Evolutionary conservation across 2,888 invertebrate genomes (phyloP).

Genomic region (Athalia cordata): DNA sequence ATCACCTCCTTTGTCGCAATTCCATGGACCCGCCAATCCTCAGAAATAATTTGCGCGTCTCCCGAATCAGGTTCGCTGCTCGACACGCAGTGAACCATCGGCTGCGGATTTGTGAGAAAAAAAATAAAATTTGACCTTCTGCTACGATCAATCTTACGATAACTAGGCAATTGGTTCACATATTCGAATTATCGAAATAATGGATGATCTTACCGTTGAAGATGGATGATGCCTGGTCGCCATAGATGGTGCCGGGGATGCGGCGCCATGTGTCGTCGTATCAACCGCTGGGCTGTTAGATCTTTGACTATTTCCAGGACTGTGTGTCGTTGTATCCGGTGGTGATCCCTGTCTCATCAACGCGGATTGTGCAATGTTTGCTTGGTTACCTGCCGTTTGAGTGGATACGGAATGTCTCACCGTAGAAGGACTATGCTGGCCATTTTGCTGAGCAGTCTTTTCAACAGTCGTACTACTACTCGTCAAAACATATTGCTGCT

Average conservation of each 20-base stretch:
- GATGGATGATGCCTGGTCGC: slow-evolving; percentile 66
- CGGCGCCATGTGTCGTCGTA: slow-evolving; percentile 71
- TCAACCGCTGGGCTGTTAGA: slow-evolving; percentile 72
- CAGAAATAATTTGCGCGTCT: slow-evolving; percentile 68
- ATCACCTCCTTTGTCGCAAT: slow-evolving; percentile 66
- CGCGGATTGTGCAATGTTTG: slow-evolving; percentile 71
- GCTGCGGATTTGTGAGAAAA: slow-evolving; percentile 72
- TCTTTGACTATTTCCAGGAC: slow-evolving; percentile 77
- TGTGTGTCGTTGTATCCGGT: slow-evolving; percentile 90
- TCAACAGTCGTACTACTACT: slow-evolving; percentile 61
- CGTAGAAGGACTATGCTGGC: slow-evolving; percentile 67
- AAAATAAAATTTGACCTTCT: not conserved
- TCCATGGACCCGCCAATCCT: slow-evolving; percentile 69
- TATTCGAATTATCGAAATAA: no score
- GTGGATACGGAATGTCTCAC: slow-evolving; percentile 84
- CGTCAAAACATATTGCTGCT: slow-evolving; percentile 61
- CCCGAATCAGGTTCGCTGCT: slow-evolving; percentile 88
- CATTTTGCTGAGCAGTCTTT: slow-evolving; percentile 61
- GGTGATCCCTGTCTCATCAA: slow-evolving; percentile 78
- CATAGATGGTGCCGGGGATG: slow-evolving; percentile 69
- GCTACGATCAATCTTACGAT: not conserved
- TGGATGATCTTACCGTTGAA: slow-evolving; percentile 60
- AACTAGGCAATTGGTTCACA: no score
- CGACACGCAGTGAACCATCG: slow-evolving; percentile 91
- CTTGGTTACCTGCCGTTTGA: slow-evolving; percentile 80